Base-by-base conservation (phyloP, 2,888 invertebrate species). In the Eurytoma adleriae region DNA sequence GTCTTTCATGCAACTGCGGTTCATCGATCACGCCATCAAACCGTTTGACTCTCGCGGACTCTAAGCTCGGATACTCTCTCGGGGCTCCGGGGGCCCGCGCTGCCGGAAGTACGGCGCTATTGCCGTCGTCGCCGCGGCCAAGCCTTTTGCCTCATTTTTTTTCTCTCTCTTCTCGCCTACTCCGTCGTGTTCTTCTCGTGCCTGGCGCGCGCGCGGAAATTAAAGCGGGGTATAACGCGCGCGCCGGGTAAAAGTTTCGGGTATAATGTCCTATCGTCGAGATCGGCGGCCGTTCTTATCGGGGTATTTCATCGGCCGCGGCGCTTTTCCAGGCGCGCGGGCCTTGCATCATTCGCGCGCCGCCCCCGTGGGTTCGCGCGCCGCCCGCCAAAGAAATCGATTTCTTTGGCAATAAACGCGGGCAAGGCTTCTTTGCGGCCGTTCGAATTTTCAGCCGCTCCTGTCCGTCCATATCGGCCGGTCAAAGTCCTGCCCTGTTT, bases 21-120 rank as follows among this genome's bases (percentile, higher is more conserved):
- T 82, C 80, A 75, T 78, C 74, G 82, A 80, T 82, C 82, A 82
- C 80, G 82, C 78, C 77, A 82, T 82, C 82, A 78, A 81, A 66
- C 30, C 68, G 69, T 61, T 71, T 72, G 77, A 73, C 62, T 68
- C 24, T 69, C 27, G 16, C 64, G 48, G 61, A 16, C 24, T 7
- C 40, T 40, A 40, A 40, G 40, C 40, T 40, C 40, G 66, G 52
- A 82, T 64, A 77, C 56, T 68, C 54, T 62, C 62, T 30, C 13
- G 14, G 3, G 18, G n/a, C 61, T 30, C 27, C 24, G 10, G 16
- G 24, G 20, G 59, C 24, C 1, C 30, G 24, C 54, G n/a, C 59
- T 73, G 72, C 75, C 68, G 73, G 77, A 78, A 82, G 64, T 72
- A 24, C 24, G 13, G 59, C 18, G 20, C 14, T 18, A 50, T 18